Evolutionary conservation across 1,140 invertebrate species (phyloP), one percentile per base, ranked within the genome.

Genomic region (Oncopodura yosiiana): DNA sequence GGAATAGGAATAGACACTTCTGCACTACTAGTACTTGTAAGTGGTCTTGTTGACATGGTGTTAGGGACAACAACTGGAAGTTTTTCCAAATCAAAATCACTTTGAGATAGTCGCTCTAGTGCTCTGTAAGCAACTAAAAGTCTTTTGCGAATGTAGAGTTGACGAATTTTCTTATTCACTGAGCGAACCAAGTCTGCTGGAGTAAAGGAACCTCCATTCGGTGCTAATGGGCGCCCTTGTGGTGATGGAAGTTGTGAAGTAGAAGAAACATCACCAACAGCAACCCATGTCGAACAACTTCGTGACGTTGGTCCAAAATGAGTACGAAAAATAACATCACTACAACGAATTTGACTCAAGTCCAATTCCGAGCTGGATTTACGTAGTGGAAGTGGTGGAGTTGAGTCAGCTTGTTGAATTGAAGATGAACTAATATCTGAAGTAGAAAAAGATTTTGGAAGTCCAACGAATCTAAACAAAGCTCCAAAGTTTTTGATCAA

Each of bases 261-360:
- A 16, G 80, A 80, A 2, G 77, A 75, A 2, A 82, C 71, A 60
- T 84, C 82, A 1, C 82, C 82, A 0, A 86, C 83, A 2, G 85
- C 86, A 0, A 88, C 86, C 85, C 86, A 89, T 0, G 85, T 89
- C 48, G 84, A 87, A 68, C 85, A 88, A 0, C 85, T 87, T 1
- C 86, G 75, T 0, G 85, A 87, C 0, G 82, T 79, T 23, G 81
- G 78, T 53, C 83, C 81, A 24, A 84, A 69, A 38, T 75, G 71
- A 1, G 75, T 71, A 46, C 78, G 73, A 56, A 79, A 74, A 30
- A 80, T 63, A 14, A 79, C 64, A 58, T 78, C 72, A 11, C 74
- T 74, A 48, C 75, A 78, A 18, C 79, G 44, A 19, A 62, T 53
- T 32, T 57, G 50, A 2, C 49, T 57, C 2, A 65, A 42, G 50